A percentile compares a stretch with the other conserved stretches of the same genome.
Evolutionary conservation across 1,140 invertebrate genomes (phyloP).

Genomic region (Episyrphus balteatus): DNA sequence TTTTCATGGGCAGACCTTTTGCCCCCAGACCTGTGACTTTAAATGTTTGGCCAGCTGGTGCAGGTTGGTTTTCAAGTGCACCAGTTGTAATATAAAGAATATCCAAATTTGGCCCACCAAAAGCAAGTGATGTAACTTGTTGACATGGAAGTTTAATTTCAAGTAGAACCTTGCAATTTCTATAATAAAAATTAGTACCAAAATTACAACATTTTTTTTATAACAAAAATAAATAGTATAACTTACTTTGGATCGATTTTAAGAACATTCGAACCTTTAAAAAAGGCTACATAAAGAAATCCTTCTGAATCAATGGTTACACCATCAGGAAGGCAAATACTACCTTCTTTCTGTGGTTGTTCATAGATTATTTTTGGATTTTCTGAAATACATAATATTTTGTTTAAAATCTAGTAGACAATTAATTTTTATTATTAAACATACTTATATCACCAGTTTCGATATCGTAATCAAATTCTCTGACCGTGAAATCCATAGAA

Average conservation of each 20-base stretch:
- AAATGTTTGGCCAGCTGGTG: conserved; percentile 55
- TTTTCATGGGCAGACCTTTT: conserved; percentile 37
- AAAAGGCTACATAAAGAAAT: conserved; percentile 55
- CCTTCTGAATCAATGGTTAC: conserved; percentile 59
- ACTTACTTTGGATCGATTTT: conserved; percentile 7
- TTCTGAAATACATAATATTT: neutral
- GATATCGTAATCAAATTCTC: conserved; percentile 48
- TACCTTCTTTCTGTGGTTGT: too few species aligned
- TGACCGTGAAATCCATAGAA: conserved; percentile 39
- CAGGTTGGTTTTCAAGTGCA: conserved; percentile 41
- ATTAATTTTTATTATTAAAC: neutral
- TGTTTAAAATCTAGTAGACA: neutral
- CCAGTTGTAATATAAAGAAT: conserved; percentile 61
- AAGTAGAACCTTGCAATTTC: neutral
- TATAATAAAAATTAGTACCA: neutral
- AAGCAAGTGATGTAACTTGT: conserved; percentile 61
- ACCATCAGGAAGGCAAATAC: conserved; percentile 42
- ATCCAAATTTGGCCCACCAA: conserved; percentile 58
- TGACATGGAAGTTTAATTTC: conserved; percentile 39
- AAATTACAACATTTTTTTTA: too few species aligned
- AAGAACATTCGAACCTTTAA: conserved; percentile 35
- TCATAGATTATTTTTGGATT: too few species aligned
- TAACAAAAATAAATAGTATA: neutral
- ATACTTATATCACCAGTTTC: conserved; percentile 3
- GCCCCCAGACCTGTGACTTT: conserved; percentile 48